Base-by-base conservation (phyloP, 2,113 vertebrate species). In the Notarius lentiginosus region DNA sequence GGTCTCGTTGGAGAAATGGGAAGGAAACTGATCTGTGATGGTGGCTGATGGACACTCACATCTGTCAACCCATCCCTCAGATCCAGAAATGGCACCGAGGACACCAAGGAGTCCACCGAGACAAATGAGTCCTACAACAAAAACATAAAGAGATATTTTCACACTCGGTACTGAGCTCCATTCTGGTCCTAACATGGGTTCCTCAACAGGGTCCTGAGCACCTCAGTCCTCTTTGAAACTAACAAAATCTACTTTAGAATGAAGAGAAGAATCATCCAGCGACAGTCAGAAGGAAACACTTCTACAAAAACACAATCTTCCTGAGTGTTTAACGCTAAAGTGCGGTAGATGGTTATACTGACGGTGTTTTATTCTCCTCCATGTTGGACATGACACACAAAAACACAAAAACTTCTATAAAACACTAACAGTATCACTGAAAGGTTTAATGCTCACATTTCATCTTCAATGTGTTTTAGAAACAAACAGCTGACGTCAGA, bases 41-140 rank as follows among this genome's bases (percentile, higher is more conserved):
- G 90, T 87, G 81, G 92, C 91, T 11, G 84, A n/a, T 0, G 93
- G 94, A 92, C 97, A 97, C 85, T 90, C 90, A 83, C 96, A 98
- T 24, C 86, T 86, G 0, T 83, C 79, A 0, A 10, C 87, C 0
- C 47, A 81, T 5, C 84, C 84, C 11, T 79, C 90, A 58, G 76
- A 87, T 85, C 88, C 30, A 51, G 89, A 86, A 9, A 92, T 8
- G 0, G 75, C 27, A 14, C 17, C 72, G 15, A 89, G 79, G 22
- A 91, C 8, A 34, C 91, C 58, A 20, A 83, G 49, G 56, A 92
- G 84, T 27, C 88, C 88, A 79, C 89, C 93, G 5, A 94, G 89
- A 22, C 85, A 79, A 58, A 76, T n/a, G 6, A 18, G n/a, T 49
- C 92, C 89, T 86, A 5, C 34, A 84, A 61, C 0, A 10, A 58